Evolutionary conservation across 2,113 vertebrate genomes (phyloP), one percentile per base, ranked within the genome.

Genomic region (Hippoglossus stenolepis): DNA sequence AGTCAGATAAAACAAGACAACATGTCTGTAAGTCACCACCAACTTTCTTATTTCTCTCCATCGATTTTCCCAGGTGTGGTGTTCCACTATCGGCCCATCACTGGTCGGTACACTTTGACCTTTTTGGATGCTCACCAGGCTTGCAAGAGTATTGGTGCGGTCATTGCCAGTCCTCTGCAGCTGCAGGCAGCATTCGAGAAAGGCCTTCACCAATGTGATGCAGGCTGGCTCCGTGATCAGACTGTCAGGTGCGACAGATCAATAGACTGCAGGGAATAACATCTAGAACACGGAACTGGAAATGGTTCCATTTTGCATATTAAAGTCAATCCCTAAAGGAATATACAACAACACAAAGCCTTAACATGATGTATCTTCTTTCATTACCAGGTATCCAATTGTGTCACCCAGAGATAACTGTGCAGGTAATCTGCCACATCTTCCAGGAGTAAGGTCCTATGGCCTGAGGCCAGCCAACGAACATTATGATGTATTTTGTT

Each of bases 181-280:
- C 95, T 99, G 12, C 96, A 97, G 83, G 95, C 95, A 0, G 97
- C 97, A 65, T 98, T 96, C 0, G 94, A 97, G 86, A 94, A 92
- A 15, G 97, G 97, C 47, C 95, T 97, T 0, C 96, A 99, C 88
- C 97, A 98, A 64, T 99, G 97, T 35, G 97, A 98, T 0, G 97
- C 97, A 0, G 98, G 98, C 76, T 99, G 98, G 98, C 94, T 99
- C 68, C 85, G 87, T 13, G 97, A 99, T 89, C 97, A 98, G 94
- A 96, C 95, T 0, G 97, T 97, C 88, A 97, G 97, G 97, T 98
- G 87, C 92, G 79, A 2, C 51, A 12, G 20, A 69, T 43, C 40
- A 43, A 26, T 8, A 53, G 35, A 63, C 11, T 40, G 11, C n/a
- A 40, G 60, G 14, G 8, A 47, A 62, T 59, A 24, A 5, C 24